These are phyloP conservation scores for Musca vetustissima DNA, from an alignment of 1,140 invertebrate genomes.

Conservation along the genomic window DNA sequence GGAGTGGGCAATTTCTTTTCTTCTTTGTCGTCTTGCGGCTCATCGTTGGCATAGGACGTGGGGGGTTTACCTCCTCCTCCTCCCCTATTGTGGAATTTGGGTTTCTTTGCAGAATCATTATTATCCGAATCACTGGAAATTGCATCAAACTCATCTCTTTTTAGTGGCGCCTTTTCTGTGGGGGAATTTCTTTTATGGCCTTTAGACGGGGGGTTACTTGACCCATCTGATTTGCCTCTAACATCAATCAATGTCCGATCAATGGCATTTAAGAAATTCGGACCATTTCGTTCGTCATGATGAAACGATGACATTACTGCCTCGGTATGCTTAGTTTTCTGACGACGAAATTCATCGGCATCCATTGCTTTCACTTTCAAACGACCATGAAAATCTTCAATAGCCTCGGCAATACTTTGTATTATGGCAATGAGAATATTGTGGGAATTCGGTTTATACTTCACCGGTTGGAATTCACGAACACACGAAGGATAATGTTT, in stretches of 20 bases:
- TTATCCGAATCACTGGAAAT: slow-evolving; percentile 49
- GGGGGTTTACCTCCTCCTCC: background rate
- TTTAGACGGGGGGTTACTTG: background rate
- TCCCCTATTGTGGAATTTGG: background rate
- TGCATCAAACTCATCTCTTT: slow-evolving; percentile 41
- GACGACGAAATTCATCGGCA: slow-evolving; percentile 39
- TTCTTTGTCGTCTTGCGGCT: background rate
- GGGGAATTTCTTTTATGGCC: background rate
- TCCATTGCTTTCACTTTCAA: slow-evolving; percentile 24
- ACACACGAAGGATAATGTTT: slow-evolving; percentile 45
- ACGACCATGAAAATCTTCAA: slow-evolving; percentile 43
- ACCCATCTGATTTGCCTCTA: background rate
- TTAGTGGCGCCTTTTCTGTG: background rate
- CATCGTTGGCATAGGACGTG: background rate
- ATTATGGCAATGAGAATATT: slow-evolving; percentile 30
- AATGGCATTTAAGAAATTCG: slow-evolving; percentile 39
- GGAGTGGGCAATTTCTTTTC: slow-evolving; percentile 45
- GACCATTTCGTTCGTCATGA: slow-evolving; percentile 53
- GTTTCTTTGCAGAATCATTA: background rate
- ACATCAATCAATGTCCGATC: slow-evolving; percentile 5
- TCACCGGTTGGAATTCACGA: slow-evolving; percentile 30
- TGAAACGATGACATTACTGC: slow-evolving; percentile 56
- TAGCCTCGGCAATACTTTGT: slow-evolving; percentile 31
- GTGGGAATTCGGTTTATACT: slow-evolving; percentile 31
- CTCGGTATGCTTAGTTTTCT: slow-evolving; percentile 45